Evolutionary conservation across 2,113 vertebrate genomes (phyloP).

Genomic region (Hemicordylus capensis): DNA sequence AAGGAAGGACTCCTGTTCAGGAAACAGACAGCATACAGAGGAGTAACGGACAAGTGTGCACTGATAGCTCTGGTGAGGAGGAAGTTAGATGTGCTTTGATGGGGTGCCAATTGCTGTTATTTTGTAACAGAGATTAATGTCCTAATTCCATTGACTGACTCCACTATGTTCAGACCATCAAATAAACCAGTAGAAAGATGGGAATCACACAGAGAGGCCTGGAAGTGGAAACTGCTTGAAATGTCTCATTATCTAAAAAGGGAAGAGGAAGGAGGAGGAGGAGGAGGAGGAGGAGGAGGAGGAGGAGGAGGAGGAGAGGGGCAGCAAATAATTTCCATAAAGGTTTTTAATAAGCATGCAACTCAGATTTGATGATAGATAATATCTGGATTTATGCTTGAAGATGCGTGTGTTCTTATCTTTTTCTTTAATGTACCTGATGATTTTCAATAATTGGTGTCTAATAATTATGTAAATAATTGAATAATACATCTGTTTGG

Average conservation of each 20-base stretch:
- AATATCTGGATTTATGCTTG: background rate
- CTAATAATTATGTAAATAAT: background rate
- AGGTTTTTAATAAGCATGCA: background rate
- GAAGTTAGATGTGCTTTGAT: background rate
- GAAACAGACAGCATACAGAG: background rate
- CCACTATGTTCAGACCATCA: background rate
- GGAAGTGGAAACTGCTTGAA: constrained; percentile 1
- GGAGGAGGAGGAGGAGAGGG: background rate
- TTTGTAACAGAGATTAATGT: constrained; percentile 9
- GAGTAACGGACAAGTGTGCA: background rate
- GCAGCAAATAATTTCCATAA: background rate
- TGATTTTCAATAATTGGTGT: background rate
- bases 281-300: background rate
- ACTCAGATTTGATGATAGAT: background rate
- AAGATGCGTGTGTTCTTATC: constrained; percentile 16
- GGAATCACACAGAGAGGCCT: background rate
- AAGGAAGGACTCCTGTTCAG: background rate
- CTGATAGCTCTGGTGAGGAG: background rate
- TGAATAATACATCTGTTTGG: background rate
- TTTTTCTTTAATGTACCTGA: constrained; percentile 4
- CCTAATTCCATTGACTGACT: background rate
- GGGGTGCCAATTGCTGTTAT: background rate
- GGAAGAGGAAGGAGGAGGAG: no score
- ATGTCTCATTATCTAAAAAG: background rate
- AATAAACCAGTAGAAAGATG: background rate